Percentiles rank a stretch among this genome's conserved stretches.
phyloP scores from a whole-genome alignment of 2,113 vertebrate species.

The Nycticryphes semicollaris region DNA sequence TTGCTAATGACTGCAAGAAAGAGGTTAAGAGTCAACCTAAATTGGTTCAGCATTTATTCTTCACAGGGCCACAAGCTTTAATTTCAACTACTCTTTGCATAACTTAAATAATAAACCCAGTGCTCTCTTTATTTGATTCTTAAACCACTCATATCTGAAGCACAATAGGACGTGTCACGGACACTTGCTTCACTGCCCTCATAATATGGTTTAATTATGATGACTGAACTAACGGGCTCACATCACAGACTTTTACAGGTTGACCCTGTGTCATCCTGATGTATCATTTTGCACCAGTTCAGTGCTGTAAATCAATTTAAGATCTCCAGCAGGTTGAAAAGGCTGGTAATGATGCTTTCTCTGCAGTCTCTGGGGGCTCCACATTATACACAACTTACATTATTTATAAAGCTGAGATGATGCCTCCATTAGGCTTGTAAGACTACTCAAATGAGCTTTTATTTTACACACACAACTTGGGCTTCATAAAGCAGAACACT shows the following conservation, averaged over 20 bases:
- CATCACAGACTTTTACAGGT: conserved; percentile 84
- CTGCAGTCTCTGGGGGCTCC: conserved; percentile 84
- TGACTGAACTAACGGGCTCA: conserved; percentile 82
- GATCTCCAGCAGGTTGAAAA: conserved; percentile 91
- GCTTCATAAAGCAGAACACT: conserved; percentile 39
- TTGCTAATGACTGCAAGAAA: not conserved
- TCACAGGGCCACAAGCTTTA: not conserved
- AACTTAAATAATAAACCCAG: not conserved
- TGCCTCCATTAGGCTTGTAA: conserved; percentile 93
- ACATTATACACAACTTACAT: conserved; percentile 98
- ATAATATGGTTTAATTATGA: conserved; percentile 82
- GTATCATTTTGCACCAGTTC: conserved; percentile 97
- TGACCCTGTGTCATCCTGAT: conserved; percentile 87
- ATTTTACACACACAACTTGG: conserved; percentile 65
- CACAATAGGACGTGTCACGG: conserved; percentile 60
- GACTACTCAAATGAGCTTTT: conserved; percentile 84
- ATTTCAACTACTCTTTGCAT: not conserved
- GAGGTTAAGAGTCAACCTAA: not conserved
- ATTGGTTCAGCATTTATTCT: not conserved
- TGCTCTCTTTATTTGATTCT: conserved; percentile 1
- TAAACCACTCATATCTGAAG: conserved; percentile 55
- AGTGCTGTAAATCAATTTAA: conserved; percentile 99
- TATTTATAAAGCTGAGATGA: conserved; percentile 98
- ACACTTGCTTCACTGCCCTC: conserved; percentile 70
- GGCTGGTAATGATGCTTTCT: conserved; percentile 99